Base-by-base conservation (phyloP, 1,140 invertebrate species). In the Vollenhovia emeryi region DNA sequence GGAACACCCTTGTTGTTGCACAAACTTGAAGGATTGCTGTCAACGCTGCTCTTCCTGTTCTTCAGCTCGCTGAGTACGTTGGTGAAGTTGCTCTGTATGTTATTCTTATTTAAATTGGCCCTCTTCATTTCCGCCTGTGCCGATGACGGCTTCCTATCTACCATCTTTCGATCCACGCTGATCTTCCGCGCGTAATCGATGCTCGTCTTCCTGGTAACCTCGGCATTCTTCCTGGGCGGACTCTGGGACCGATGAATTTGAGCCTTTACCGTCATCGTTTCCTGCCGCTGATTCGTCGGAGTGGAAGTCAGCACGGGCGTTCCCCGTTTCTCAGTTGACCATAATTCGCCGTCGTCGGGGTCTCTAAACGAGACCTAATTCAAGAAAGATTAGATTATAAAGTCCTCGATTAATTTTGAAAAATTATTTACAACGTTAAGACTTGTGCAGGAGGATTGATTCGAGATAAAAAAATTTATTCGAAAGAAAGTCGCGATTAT, bases 1-100 rank as follows among this genome's bases (percentile, higher is more conserved):
- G 97, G 97, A 13, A 96, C 94, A 33, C 96, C 95, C 59, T 95
- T 95, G 11, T 95, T 95, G 40, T 94, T 95, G 2, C 95, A 95
- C 0, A 95, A 93, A 74, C 75, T 91, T 36, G 90, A 92, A 5
- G 92, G 87, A 87, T 94, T 95, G 73, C 96, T 96, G 86, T 96
- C 97, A 9, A 95, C 95, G 18, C 96, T 97, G 59, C 96, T 96
- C 80, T 97, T 96, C 4, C 96, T 85, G 84, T 94, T 96, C 30
- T 96, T 96, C 7, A 96, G 80, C 87, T 96, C 96, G 69, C 94
- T 95, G 0, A 96, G 84, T 27, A 96, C 96, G 84, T 94, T 96
- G 0, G 95, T 96, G 66, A 96, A 96, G 43, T 96, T 95, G n/a
- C 93, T 94, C 7, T 96, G 95, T 11, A 95, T 89, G 30, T 95